phyloP scores from a whole-genome alignment of 2,888 invertebrate genomes.

The Rhagophthalmus giganteus region DNA sequence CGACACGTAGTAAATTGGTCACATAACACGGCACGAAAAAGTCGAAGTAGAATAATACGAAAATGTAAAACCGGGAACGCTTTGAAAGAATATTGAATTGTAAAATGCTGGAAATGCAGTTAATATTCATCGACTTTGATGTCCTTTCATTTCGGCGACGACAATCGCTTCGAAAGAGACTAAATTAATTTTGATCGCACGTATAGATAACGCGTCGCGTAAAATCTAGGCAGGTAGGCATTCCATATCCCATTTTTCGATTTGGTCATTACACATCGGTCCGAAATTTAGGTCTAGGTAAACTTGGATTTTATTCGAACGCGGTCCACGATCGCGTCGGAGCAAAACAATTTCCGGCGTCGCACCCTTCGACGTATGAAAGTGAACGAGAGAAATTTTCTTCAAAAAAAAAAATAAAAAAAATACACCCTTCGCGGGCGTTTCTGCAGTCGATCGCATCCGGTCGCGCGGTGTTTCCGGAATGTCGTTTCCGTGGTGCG shows the following conservation, averaged over 20 bases:
- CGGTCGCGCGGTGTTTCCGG: constrained; percentile 33
- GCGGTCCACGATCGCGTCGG: too few species aligned
- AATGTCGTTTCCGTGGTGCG: constrained; percentile 43
- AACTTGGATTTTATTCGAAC: neutral
- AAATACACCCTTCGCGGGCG: constrained; percentile 1
- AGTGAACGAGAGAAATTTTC: constrained; percentile 1
- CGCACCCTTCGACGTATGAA: neutral
- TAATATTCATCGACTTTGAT: constrained; percentile 24
- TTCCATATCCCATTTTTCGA: neutral
- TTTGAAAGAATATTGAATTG: constrained; percentile 18
- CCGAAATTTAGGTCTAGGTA: neutral
- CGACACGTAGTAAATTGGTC: constrained; percentile 16
- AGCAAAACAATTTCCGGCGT: neutral
- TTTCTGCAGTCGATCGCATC: constrained; percentile 25
- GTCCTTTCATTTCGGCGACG: constrained; percentile 4
- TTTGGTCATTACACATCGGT: neutral
- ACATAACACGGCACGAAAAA: constrained; percentile 7
- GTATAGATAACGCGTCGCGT: neutral
- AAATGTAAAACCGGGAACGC: constrained; percentile 9
- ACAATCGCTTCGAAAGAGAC: neutral
- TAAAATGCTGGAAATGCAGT: constrained; percentile 15
- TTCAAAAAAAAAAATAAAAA: too few species aligned
- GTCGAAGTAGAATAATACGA: constrained; percentile 6
- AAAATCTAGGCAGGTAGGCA: neutral
- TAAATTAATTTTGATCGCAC: constrained; percentile 1